A percentile compares a stretch with the other conserved stretches of the same genome.
These are phyloP conservation scores for Oreohelix idahoensis DNA, from an alignment of 1,140 invertebrate genomes.

Conservation along the genomic window DNA sequence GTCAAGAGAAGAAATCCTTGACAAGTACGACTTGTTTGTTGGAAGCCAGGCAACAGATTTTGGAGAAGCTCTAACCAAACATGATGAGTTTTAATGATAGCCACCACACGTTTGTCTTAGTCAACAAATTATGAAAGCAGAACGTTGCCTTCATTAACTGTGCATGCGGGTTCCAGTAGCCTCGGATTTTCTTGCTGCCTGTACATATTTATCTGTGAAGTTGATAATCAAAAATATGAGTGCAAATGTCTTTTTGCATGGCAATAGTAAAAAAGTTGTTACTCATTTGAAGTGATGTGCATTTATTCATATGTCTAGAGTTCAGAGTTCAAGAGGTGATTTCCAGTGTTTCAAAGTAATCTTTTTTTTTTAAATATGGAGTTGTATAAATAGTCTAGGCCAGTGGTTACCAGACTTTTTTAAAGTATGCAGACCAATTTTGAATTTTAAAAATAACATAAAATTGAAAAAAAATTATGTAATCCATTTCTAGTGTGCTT, in stretches of 20 bases:
- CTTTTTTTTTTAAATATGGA: too few species aligned
- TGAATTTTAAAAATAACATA: too few species aligned
- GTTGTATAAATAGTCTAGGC: too few species aligned
- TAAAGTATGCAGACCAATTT: too few species aligned
- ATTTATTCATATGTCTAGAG: background rate
- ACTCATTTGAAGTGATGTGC: background rate
- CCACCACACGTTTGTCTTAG: background rate
- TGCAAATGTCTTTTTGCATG: background rate
- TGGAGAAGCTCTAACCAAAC: constrained; percentile 92
- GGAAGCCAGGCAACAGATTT: constrained; percentile 99
- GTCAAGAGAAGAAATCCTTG: constrained; percentile 91
- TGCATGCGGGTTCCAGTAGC: background rate
- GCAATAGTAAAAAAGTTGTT: background rate
- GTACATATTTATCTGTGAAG: background rate
- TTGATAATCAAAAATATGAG: background rate
- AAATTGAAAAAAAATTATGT: too few species aligned
- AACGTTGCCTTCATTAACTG: background rate
- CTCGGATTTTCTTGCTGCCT: background rate
- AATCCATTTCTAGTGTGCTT: too few species aligned
- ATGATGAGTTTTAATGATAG: constrained; percentile 80
- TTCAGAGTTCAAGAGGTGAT: too few species aligned
- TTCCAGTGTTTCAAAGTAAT: too few species aligned
- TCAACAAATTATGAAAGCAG: background rate
- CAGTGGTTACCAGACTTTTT: too few species aligned
- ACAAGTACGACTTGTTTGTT: constrained; percentile 98